These are phyloP conservation scores for Girardia tigrina DNA, from an alignment of 2,888 invertebrate genomes.

Conservation along the genomic window DNA sequence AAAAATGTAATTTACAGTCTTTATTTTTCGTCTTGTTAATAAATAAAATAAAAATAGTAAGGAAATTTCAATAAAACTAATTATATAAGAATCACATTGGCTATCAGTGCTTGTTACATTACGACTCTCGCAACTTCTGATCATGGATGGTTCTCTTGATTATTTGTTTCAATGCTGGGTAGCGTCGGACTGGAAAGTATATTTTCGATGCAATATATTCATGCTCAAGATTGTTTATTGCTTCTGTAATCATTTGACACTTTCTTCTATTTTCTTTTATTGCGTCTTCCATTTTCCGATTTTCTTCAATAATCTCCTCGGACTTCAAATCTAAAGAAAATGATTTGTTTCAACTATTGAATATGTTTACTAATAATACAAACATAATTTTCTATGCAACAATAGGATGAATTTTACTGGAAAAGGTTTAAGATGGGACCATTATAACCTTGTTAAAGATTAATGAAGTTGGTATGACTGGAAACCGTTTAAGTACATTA, in stretches of 20 bases:
- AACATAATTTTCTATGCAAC: too few relatives aligned
- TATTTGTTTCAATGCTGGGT: constrained; percentile 43
- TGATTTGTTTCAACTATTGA: too few relatives aligned
- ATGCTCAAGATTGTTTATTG: constrained; percentile 42
- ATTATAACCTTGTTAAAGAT: too few relatives aligned
- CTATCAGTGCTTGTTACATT: not conserved
- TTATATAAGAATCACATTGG: not conserved
- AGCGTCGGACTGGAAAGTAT: constrained; percentile 42
- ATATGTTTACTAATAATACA: too few relatives aligned
- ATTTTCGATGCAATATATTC: constrained; percentile 43
- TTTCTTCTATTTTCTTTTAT: constrained; percentile 42
- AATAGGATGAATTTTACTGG: too few relatives aligned
- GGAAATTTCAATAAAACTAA: constrained; percentile 23
- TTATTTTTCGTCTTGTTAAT: too few relatives aligned
- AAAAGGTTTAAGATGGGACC: too few relatives aligned
- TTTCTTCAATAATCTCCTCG: constrained; percentile 77
- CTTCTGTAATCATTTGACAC: constrained; percentile 42
- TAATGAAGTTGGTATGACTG: too few relatives aligned
- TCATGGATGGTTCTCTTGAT: constrained; percentile 39
- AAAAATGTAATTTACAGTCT: too few relatives aligned
- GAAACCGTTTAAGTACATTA: too few relatives aligned
- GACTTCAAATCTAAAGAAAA: constrained; percentile 53
- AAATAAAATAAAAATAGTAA: not conserved
- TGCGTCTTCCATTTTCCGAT: constrained; percentile 82
- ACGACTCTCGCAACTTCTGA: constrained; percentile 12